These are phyloP conservation scores for Latheticus oryzae DNA, from an alignment of 2,888 invertebrate species.

Conservation along the genomic window DNA sequence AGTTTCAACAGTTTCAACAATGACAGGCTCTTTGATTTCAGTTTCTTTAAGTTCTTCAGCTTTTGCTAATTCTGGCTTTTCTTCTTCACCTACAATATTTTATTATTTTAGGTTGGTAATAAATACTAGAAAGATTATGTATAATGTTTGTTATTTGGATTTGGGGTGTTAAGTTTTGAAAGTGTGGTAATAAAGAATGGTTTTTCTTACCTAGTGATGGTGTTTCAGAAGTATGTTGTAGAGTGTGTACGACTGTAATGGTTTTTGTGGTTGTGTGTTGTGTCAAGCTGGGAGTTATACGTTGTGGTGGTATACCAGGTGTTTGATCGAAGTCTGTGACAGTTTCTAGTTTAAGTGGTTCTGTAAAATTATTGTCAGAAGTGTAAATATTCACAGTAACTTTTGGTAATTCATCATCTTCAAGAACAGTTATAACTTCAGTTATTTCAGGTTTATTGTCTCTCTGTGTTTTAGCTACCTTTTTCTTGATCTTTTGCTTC, in stretches of 20 bases:
- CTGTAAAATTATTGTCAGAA: constrained; percentile 38
- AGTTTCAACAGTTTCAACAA: constrained; percentile 54
- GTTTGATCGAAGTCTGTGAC: constrained; percentile 43
- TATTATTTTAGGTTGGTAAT: too few species aligned
- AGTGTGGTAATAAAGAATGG: constrained; percentile 35
- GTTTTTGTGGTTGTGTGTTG: constrained; percentile 55
- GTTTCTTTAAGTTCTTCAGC: constrained; percentile 50
- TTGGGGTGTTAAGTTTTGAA: constrained; percentile 24
- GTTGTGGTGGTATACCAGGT: constrained; percentile 32
- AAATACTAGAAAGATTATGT: too few species aligned
- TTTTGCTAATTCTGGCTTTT: constrained; percentile 47
- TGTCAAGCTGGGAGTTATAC: constrained; percentile 52
- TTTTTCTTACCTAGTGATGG: constrained; percentile 55
- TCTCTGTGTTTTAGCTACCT: constrained; percentile 60
- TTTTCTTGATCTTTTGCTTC: constrained; percentile 60
- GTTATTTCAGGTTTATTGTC: constrained; percentile 52
- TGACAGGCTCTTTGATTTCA: constrained; percentile 54
- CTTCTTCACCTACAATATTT: constrained; percentile 50
- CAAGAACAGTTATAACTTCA: constrained; percentile 46
- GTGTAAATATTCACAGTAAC: constrained; percentile 42
- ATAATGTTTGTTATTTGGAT: constrained; percentile 13
- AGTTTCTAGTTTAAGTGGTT: constrained; percentile 41
- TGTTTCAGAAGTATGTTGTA: constrained; percentile 56
- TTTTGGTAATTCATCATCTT: constrained; percentile 44
- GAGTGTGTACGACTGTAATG: constrained; percentile 57